phyloP scores from a whole-genome alignment of 2,888 invertebrate genomes.

The Idaea biselata region DNA sequence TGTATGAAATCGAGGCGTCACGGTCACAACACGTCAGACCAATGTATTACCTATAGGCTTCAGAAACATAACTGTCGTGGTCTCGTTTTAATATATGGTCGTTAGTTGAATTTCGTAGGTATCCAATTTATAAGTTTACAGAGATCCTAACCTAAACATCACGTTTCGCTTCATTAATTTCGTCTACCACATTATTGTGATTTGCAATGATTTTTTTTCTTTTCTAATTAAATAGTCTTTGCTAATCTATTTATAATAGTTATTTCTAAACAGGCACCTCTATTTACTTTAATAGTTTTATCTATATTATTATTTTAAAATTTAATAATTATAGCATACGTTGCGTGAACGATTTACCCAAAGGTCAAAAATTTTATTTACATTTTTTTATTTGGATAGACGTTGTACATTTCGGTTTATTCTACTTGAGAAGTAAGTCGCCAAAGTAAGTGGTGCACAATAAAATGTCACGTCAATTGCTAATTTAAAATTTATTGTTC shows the following conservation, averaged over 20 bases:
- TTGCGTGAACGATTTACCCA: conserved; percentile 9
- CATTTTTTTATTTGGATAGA: conserved; percentile 13
- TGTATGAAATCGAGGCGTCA: too few relatives aligned
- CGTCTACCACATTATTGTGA: conserved; percentile 14
- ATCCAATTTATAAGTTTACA: conserved; percentile 16
- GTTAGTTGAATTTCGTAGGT: neutral
- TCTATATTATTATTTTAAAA: neutral
- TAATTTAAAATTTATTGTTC: conserved; percentile 10
- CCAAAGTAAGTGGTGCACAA: neutral
- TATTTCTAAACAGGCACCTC: conserved; percentile 8
- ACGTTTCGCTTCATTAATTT: conserved; percentile 11
- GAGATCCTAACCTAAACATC: conserved; percentile 15
- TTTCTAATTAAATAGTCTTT: conserved; percentile 4
- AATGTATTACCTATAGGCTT: neutral
- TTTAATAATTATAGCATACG: neutral
- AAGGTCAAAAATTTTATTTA: conserved; percentile 11
- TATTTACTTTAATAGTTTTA: conserved; percentile 3
- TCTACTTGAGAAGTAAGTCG: neutral
- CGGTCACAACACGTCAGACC: too few relatives aligned
- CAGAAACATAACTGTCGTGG: neutral
- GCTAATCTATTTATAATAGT: conserved; percentile 6
- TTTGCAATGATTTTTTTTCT: neutral
- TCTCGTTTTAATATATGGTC: neutral
- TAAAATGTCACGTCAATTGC: conserved; percentile 4
- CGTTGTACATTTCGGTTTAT: neutral